These are phyloP conservation scores for Lophura nycthemera DNA, from an alignment of 2,113 vertebrate species.

Conservation along the genomic window DNA sequence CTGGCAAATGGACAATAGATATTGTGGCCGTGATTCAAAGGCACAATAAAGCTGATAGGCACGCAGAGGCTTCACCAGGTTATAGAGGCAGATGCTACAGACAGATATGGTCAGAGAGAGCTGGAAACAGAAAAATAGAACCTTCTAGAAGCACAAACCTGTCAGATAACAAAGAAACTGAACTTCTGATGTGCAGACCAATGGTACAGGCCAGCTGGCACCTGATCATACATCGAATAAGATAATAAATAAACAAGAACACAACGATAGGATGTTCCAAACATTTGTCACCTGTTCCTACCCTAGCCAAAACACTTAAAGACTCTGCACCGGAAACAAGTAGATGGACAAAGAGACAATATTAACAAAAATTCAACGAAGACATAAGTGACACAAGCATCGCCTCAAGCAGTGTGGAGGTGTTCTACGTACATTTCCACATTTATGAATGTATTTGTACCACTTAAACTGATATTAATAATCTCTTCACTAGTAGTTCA, in stretches of 20 bases:
- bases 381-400: not conserved
- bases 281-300: not conserved
- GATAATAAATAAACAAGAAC: not conserved
- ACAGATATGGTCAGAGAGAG: not conserved
- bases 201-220: not conserved
- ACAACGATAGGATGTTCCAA: not conserved
- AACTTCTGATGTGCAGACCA: not conserved
- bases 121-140: not conserved
- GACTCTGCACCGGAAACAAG: not conserved
- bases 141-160: not conserved
- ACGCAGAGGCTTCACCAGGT: not conserved
- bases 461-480: not conserved
- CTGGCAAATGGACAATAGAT: not conserved
- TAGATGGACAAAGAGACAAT: not conserved
- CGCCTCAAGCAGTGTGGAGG: not conserved
- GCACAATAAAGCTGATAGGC: not conserved
- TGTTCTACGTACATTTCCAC: not conserved
- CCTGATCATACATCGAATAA: not conserved
- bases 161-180: not conserved
- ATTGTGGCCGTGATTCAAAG: not conserved
- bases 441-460: not conserved
- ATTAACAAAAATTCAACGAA: not conserved
- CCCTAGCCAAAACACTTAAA: not conserved
- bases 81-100: not conserved
- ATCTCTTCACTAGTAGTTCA: not conserved